Evolutionary conservation across 2,113 vertebrate genomes (phyloP).

Genomic region (Garra rufa): DNA sequence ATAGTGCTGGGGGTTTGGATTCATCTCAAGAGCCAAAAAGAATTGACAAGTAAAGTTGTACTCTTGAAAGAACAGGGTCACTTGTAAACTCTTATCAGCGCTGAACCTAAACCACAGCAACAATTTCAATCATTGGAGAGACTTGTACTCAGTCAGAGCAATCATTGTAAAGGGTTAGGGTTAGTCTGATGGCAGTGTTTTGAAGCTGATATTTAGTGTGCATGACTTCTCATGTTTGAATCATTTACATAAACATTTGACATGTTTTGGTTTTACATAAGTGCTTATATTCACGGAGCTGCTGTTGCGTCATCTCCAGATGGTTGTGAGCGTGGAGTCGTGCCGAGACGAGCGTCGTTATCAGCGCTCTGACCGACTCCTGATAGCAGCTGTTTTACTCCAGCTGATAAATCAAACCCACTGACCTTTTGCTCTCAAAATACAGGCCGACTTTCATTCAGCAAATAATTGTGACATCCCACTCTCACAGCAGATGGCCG

Average conservation of each 20-base stretch:
- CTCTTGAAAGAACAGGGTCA: neutral
- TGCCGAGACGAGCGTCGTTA: slow-evolving; percentile 1
- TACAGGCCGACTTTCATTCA: neutral
- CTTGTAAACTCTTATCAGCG: neutral
- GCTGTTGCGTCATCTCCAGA: neutral
- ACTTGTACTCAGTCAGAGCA: neutral
- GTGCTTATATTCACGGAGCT: neutral
- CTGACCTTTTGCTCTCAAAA: slow-evolving; percentile 22
- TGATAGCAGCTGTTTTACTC: slow-evolving; percentile 34
- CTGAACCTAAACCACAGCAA: neutral
- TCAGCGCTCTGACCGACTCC: neutral
- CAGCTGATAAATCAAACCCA: slow-evolving; percentile 27
- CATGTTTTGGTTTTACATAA: neutral
- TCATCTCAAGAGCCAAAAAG: no score
- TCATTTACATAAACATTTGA: no score
- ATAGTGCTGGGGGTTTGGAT: no score
- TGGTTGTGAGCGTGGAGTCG: neutral
- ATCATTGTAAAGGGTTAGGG: no score
- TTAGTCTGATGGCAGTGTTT: no score
- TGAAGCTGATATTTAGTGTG: neutral
- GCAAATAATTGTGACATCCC: slow-evolving; percentile 21
- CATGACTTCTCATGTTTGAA: neutral
- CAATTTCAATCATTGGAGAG: no score
- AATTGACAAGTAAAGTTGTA: no score
- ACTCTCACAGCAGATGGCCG: neutral